Conservation (phyloP, 2,888 invertebrate species). For the Dicyrtoma fusca region DNA sequence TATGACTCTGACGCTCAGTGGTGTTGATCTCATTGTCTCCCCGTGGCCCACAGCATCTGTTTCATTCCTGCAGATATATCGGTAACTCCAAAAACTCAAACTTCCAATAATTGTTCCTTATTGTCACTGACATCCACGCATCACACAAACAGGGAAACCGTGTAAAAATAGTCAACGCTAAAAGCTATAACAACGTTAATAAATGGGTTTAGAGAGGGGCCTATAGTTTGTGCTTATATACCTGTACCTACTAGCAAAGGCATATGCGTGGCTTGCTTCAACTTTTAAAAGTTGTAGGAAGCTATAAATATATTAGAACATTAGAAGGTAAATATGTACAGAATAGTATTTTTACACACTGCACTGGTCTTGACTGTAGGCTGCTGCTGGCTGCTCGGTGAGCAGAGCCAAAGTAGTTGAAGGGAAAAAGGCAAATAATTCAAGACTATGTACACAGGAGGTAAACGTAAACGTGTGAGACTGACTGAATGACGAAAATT, state of each 20-base stretch:
- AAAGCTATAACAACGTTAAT: too few relatives aligned
- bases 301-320: too few relatives aligned
- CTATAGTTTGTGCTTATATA: too few relatives aligned
- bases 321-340: background rate
- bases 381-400: slow-evolving; percentile 7
- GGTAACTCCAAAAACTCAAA: too few relatives aligned
- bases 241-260: too few relatives aligned
- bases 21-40: background rate
- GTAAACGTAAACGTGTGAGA: slow-evolving; percentile 15
- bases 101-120: background rate
- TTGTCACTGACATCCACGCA: background rate
- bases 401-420: background rate
- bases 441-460: slow-evolving; percentile 21
- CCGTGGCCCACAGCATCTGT: too few relatives aligned
- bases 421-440: slow-evolving; percentile 21
- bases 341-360: background rate
- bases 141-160: too few relatives aligned
- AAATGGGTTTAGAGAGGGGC: too few relatives aligned
- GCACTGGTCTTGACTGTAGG: background rate
- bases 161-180: too few relatives aligned
- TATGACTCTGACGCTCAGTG: background rate
- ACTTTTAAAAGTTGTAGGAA: too few relatives aligned
- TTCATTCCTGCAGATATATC: too few relatives aligned
- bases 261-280: too few relatives aligned
- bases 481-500: slow-evolving; percentile 39